phyloP scores from a whole-genome alignment of 2,888 invertebrate genomes.

The Synanthedon tipuliformis region DNA sequence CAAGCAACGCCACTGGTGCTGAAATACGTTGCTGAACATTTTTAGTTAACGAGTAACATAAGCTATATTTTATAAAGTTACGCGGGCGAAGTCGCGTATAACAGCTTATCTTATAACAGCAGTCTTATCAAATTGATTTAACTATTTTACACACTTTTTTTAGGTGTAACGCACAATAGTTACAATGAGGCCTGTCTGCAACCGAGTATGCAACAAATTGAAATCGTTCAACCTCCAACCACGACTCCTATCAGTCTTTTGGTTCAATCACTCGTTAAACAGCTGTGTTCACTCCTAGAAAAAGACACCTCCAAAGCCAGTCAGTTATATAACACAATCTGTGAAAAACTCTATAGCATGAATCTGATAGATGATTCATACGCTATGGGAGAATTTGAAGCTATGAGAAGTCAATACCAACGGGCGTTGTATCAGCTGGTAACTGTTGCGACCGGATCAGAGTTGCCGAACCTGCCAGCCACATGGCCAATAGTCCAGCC shows the following conservation, averaged over 20 bases:
- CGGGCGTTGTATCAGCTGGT: conserved; percentile 74
- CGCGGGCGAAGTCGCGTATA: too few species aligned
- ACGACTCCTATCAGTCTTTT: conserved; percentile 76
- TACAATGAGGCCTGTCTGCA: conserved; percentile 43
- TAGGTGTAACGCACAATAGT: conserved; percentile 39
- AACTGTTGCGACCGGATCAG: conserved; percentile 67
- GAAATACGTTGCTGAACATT: too few species aligned
- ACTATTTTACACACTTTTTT: conserved; percentile 13
- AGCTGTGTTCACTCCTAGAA: conserved; percentile 75
- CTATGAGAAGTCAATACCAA: conserved; percentile 76
- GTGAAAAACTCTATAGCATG: conserved; percentile 75
- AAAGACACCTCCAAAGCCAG: conserved; percentile 69
- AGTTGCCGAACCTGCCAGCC: conserved; percentile 58
- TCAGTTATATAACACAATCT: conserved; percentile 74
- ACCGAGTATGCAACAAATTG: conserved; percentile 46
- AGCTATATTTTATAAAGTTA: too few species aligned
- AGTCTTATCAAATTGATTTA: conserved; percentile 1
- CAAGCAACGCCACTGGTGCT: background rate
- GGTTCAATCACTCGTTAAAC: conserved; percentile 77
- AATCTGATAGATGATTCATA: conserved; percentile 78
- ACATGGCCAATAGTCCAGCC: conserved; percentile 65
- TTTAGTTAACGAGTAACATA: too few species aligned
- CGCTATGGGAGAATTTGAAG: conserved; percentile 76
- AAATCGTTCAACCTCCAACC: conserved; percentile 42
- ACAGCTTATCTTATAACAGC: too few species aligned